These are phyloP conservation scores for Penaeus japonicus DNA, from an alignment of 1,140 invertebrate genomes.

Conservation along the genomic window DNA sequence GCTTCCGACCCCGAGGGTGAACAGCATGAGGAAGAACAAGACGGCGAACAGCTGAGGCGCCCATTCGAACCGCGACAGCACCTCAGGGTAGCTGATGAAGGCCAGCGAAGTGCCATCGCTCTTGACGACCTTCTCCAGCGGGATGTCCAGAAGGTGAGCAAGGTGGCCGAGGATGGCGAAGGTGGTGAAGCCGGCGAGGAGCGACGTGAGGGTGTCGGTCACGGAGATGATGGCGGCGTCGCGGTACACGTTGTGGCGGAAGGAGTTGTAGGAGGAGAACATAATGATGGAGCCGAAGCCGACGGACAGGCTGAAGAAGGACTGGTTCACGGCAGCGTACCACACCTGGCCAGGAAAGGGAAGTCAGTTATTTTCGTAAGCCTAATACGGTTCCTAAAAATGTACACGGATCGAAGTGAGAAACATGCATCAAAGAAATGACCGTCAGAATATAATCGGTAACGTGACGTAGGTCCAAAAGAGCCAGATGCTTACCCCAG, in stretches of 20 bases:
- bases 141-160: conserved; percentile 64
- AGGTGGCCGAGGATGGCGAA: conserved; percentile 77
- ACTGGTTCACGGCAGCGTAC: conserved; percentile 86
- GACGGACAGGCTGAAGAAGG: conserved; percentile 84
- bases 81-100: conserved; percentile 86
- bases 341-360: conserved; percentile 70
- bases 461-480: no score
- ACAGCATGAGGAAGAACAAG: conserved; percentile 89
- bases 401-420: no score
- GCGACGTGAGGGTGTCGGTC: conserved; percentile 73
- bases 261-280: conserved; percentile 84
- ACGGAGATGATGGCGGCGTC: conserved; percentile 68
- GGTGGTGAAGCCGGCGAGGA: conserved; percentile 77
- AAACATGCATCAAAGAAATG: neutral
- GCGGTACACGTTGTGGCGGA: conserved; percentile 69
- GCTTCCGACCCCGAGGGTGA: conserved; percentile 72
- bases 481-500: conserved; percentile 65
- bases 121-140: conserved; percentile 72
- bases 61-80: conserved; percentile 80
- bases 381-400: no score
- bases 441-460: neutral
- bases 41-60: conserved; percentile 80
- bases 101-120: conserved; percentile 77
- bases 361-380: neutral
- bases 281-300: conserved; percentile 80